Percentiles rank a stretch among this genome's conserved stretches.
phyloP scores from a whole-genome alignment of 1,140 invertebrate genomes.

The Neodiprion pinetum region DNA sequence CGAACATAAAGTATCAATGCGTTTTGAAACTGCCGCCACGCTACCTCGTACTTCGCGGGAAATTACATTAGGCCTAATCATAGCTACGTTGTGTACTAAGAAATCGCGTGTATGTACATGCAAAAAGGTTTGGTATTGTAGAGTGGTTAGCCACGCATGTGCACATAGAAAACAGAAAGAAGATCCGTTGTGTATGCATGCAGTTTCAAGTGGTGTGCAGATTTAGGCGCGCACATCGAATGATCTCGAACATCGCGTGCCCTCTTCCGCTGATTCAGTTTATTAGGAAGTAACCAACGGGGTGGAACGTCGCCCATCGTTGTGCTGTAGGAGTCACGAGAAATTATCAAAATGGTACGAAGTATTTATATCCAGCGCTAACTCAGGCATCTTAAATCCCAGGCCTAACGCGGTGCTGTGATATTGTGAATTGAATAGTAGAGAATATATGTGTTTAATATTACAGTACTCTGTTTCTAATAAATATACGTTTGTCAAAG shows the following conservation, averaged over 20 bases:
- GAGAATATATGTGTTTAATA: constrained; percentile 10
- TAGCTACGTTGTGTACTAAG: no score
- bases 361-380: constrained; percentile 16
- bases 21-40: no score
- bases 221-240: neutral
- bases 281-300: neutral
- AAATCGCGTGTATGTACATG: no score
- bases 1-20: no score
- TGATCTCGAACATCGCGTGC: neutral
- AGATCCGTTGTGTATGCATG: no score
- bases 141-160: no score
- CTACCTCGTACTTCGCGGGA: no score
- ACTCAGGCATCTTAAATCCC: constrained; percentile 8
- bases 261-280: neutral
- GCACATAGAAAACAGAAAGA: no score
- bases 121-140: no score
- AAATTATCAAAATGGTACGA: constrained; percentile 24
- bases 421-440: neutral
- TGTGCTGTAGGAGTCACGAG: neutral
- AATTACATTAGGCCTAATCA: no score
- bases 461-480: constrained; percentile 8
- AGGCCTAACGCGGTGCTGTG: neutral
- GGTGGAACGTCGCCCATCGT: neutral
- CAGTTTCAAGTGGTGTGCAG: neutral
- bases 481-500: constrained; percentile 22